These are phyloP conservation scores for Drosophila monieri DNA, from an alignment of 2,888 invertebrate genomes.

Conservation along the genomic window DNA sequence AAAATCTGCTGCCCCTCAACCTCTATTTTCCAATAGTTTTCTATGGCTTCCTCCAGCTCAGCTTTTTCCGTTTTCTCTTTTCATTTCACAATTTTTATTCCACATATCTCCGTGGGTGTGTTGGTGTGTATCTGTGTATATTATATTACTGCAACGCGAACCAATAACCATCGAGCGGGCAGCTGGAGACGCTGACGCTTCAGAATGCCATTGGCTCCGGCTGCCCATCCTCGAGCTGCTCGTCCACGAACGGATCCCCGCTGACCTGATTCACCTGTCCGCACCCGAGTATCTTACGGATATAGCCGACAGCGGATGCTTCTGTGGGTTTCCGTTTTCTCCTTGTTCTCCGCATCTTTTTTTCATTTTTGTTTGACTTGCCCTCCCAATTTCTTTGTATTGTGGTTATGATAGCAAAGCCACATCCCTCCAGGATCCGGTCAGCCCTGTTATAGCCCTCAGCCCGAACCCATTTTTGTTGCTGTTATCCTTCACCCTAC, in stretches of 20 bases:
- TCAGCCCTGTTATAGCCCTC: slow-evolving; percentile 6
- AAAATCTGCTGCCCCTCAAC: slow-evolving; percentile 30
- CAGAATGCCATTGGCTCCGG: slow-evolving; percentile 80
- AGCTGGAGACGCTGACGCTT: slow-evolving; percentile 66
- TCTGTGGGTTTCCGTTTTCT: slow-evolving; percentile 6
- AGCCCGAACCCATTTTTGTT: not conserved
- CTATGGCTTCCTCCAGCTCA: slow-evolving; percentile 42
- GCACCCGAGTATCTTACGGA: slow-evolving; percentile 46
- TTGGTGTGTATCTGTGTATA: slow-evolving; percentile 59
- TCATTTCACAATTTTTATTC: slow-evolving; percentile 75
- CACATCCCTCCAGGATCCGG: slow-evolving; percentile 43
- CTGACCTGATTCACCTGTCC: slow-evolving; percentile 75
- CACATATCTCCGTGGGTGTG: slow-evolving; percentile 42
- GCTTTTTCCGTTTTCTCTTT: slow-evolving; percentile 48
- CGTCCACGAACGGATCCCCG: slow-evolving; percentile 18
- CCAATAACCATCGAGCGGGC: slow-evolving; percentile 82
- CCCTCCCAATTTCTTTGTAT: slow-evolving; percentile 57
- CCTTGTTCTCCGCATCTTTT: not conserved
- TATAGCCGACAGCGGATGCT: slow-evolving; percentile 27
- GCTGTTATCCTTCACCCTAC: not conserved
- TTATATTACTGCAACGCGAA: slow-evolving; percentile 82
- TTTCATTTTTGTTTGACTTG: slow-evolving; percentile 8
- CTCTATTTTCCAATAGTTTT: slow-evolving; percentile 44
- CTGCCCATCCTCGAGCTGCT: slow-evolving; percentile 39
- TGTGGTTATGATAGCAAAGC: slow-evolving; percentile 77